A percentile compares a stretch with the other conserved stretches of the same genome.
phyloP scores from a whole-genome alignment of 2,888 invertebrate species.

The Girardia tigrina region DNA sequence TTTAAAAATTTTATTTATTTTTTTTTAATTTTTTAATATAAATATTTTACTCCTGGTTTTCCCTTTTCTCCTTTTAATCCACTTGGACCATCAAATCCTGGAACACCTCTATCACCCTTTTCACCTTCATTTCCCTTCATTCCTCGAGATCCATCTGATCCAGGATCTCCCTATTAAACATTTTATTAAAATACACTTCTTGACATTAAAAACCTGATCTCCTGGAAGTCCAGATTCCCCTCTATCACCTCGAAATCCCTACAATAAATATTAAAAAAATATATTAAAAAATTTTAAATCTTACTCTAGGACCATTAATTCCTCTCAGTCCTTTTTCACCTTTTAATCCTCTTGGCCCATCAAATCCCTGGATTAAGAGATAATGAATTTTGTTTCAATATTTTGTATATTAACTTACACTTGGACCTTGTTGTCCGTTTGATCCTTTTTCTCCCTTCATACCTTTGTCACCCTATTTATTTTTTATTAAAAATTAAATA shows the following conservation, averaged over 20 bases:
- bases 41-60: neutral
- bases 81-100: neutral
- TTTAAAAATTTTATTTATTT: neutral
- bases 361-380: neutral
- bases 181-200: neutral
- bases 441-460: constrained; percentile 25
- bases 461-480: constrained; percentile 7
- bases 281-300: neutral
- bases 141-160: neutral
- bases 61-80: constrained; percentile 6
- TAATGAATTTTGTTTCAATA: neutral
- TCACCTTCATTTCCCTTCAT: neutral
- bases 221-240: constrained; percentile 16
- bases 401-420: neutral
- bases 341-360: neutral
- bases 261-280: neutral
- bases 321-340: neutral
- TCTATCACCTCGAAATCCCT: constrained; percentile 14
- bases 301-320: neutral
- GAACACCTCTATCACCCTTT: neutral
- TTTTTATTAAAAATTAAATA: neutral
- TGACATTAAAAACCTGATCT: constrained; percentile 20
- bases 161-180: constrained; percentile 2
- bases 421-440: neutral
- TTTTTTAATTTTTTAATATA: neutral